Percentiles rank a stretch among this genome's conserved stretches.
Evolutionary conservation across 2,113 vertebrate species (phyloP).

Genomic region (Phalacrocorax brasilianus): DNA sequence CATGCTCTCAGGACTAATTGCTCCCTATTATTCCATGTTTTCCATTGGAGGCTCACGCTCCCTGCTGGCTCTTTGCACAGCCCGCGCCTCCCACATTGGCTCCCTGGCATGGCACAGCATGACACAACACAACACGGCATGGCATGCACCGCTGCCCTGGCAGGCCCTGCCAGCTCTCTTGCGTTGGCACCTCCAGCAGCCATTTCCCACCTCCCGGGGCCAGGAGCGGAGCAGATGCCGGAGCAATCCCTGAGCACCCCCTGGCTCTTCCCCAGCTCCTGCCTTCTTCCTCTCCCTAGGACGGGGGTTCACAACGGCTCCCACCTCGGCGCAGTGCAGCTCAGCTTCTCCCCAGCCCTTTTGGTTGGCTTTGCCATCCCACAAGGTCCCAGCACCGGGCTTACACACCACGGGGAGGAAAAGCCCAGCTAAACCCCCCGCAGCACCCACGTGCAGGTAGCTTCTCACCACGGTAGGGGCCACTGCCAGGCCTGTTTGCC

Average conservation of each 20-base stretch:
- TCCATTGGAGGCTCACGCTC: not conserved
- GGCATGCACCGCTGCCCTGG: rapidly evolving
- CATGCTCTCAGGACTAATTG: not conserved
- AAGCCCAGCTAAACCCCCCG: not conserved
- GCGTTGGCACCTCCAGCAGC: not conserved
- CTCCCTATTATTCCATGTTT: not conserved
- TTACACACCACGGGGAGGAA: not conserved
- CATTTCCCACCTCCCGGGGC: not conserved
- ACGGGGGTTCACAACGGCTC: rapidly evolving
- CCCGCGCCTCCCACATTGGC: not conserved
- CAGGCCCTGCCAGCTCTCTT: not conserved
- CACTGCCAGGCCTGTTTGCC: not conserved
- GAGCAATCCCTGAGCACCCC: not conserved
- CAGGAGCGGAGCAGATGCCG: not conserved
- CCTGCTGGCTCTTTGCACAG: not conserved
- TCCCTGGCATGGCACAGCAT: rapidly evolving
- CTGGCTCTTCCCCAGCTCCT: not conserved
- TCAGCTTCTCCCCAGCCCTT: not conserved
- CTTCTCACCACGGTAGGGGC: rapidly evolving
- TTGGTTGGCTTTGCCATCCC: not conserved
- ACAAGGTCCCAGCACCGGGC: not conserved
- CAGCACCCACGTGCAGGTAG: rapidly evolving
- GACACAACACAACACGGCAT: rapidly evolving
- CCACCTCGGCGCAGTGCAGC: not conserved
- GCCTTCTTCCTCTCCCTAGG: not conserved